Evolutionary conservation across 2,888 invertebrate genomes (phyloP).

Genomic region (Chesias legatella): DNA sequence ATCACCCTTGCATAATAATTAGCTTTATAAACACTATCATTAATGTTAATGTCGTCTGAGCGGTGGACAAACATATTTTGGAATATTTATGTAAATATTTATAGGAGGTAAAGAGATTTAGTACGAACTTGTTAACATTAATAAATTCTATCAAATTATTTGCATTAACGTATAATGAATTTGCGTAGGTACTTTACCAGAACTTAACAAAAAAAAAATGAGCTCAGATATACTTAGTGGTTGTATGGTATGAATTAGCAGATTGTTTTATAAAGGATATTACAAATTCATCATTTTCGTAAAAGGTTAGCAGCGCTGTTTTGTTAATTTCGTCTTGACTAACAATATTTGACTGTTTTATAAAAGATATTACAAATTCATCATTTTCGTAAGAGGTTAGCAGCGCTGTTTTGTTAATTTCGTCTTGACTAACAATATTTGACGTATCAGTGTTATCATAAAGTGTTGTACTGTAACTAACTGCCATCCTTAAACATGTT

Average conservation of each 20-base stretch:
- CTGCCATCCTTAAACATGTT: constrained; percentile 5
- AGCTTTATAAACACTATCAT: constrained; percentile 26
- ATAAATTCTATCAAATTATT: constrained; percentile 55
- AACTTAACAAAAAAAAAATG: constrained; percentile 11
- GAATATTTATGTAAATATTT: constrained; percentile 67
- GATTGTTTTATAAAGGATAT: constrained; percentile 1
- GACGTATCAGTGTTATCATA: constrained; percentile 6
- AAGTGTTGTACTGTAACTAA: constrained; percentile 13
- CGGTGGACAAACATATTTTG: constrained; percentile 61
- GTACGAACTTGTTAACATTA: constrained; percentile 65
- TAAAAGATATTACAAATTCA: background rate
- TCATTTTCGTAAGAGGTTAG: background rate
- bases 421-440: constrained; percentile 9
- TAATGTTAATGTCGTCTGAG: constrained; percentile 39
- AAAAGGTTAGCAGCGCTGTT: background rate
- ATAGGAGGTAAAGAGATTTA: constrained; percentile 44
- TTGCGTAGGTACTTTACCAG: constrained; percentile 18
- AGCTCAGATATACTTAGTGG: constrained; percentile 8
- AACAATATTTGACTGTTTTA: constrained; percentile 10
- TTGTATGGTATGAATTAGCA: constrained; percentile 15
- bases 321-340: constrained; percentile 4
- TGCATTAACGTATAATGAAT: constrained; percentile 32
- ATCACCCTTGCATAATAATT: constrained; percentile 26
- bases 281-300: background rate
- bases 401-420: background rate